Evolutionary conservation across 2,797 vertebrate species (phyloP), one percentile per base, ranked within the genome.

Genomic region (Thalassophryne amazonica): DNA sequence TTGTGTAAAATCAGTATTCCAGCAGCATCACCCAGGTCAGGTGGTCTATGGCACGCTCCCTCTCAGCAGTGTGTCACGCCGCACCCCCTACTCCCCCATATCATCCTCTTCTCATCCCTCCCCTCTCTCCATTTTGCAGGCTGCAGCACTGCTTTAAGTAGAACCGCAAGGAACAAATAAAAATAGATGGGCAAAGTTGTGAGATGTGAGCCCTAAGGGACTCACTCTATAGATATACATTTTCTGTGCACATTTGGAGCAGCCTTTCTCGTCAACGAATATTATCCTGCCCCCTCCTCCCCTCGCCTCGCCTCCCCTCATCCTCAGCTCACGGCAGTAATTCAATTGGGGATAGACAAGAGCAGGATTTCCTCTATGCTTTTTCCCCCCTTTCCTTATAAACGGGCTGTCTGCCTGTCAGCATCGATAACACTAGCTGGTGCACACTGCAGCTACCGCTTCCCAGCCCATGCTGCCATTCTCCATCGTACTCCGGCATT

Each of bases 391-490:
- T 59, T 57, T 66, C 43, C 62, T 47, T 60, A 81, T 81, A 86
- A 87, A 84, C 78, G 81, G 68, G 61, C 86, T 83, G 82, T 85
- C 79, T 76, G 66, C 62, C 83, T 86, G 85, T 86, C 85, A 86
- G 76, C 77, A 73, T 86, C 66, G 80, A 87, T 87, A 77, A 87
- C 43, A 60, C 72, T 49, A 68, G 70, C 73, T 33, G 45, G 27
- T 49, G 61, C 76, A 71, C 77, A 41, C 73, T 69, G 79, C 43
- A 34, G 76, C 76, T 80, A 80, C 70, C 72, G 71, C 73, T 64
- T 61, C 75, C 59, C 67, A 61, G 42, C 56, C 69, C 20, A 9
- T 19, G 17, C 64, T 73, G 77, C 78, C 78, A 64, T 69, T 31
- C 69, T 68, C 72, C 56, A 67, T 81, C 19, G 72, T 22, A 45